phyloP scores from a whole-genome alignment of 1,140 invertebrate species.

The Bombus waltoni region DNA sequence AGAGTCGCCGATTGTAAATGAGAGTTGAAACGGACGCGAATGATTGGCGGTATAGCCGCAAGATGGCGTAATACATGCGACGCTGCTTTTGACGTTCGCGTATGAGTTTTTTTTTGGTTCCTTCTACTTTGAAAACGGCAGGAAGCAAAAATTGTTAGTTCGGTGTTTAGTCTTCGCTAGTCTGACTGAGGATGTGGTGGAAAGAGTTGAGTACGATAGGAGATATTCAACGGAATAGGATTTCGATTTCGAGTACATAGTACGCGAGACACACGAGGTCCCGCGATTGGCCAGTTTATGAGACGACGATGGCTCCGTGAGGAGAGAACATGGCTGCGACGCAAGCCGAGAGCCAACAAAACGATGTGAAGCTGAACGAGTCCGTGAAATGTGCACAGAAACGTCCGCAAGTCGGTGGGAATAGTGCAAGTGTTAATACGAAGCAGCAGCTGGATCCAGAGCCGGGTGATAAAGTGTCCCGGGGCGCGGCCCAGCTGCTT shows the following conservation, averaged over 20 bases:
- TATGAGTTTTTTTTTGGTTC: slow-evolving; percentile 70
- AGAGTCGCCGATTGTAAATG: slow-evolving; percentile 37
- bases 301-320: slow-evolving; percentile 78
- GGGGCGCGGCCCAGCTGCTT: slow-evolving; percentile 80
- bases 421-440: slow-evolving; percentile 78
- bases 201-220: slow-evolving; percentile 53
- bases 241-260: slow-evolving; percentile 71
- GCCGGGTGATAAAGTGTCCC: slow-evolving; percentile 78
- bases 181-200: slow-evolving; percentile 59
- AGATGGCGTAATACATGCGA: slow-evolving; percentile 75
- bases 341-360: slow-evolving; percentile 85
- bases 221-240: slow-evolving; percentile 67
- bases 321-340: slow-evolving; percentile 84
- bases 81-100: slow-evolving; percentile 78
- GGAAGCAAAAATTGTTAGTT: slow-evolving; percentile 64
- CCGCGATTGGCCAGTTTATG: slow-evolving; percentile 75
- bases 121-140: slow-evolving; percentile 63
- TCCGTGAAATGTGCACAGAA: slow-evolving; percentile 82
- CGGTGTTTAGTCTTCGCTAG: slow-evolving; percentile 50
- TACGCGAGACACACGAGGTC: slow-evolving; percentile 72
- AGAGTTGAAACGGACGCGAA: background rate
- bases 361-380: slow-evolving; percentile 83
- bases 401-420: slow-evolving; percentile 77
- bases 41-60: slow-evolving; percentile 44
- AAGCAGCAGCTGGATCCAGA: slow-evolving; percentile 78